Percentiles rank a stretch among this genome's conserved stretches.
Conservation (phyloP, 2,888 invertebrate species). For the Nomada hirtipes region DNA sequence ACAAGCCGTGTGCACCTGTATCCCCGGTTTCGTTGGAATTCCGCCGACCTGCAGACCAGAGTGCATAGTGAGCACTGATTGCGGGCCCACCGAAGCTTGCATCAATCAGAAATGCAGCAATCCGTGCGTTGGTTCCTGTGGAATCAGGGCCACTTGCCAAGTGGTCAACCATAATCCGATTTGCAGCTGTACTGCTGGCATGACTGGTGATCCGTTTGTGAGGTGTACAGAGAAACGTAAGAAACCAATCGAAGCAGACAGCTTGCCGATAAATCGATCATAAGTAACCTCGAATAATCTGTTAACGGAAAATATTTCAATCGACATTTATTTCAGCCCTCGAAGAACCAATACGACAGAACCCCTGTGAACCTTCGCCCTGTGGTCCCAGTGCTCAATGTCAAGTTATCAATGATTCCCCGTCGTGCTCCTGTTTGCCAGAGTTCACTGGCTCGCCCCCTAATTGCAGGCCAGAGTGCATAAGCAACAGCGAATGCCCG, state of each 20-base stretch:
- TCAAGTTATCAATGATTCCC: conserved; percentile 86
- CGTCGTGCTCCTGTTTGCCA: conserved; percentile 89
- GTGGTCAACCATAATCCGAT: conserved; percentile 89
- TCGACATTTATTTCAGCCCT: conserved; percentile 32
- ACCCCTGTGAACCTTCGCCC: conserved; percentile 85
- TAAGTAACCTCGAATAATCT: not conserved
- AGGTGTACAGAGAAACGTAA: conserved; percentile 86
- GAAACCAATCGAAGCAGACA: conserved; percentile 55
- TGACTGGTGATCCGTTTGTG: conserved; percentile 88
- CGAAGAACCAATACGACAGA: conserved; percentile 86
- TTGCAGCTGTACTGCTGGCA: conserved; percentile 87
- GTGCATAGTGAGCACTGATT: conserved; percentile 89
- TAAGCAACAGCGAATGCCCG: conserved; percentile 91
- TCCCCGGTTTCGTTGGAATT: conserved; percentile 88
- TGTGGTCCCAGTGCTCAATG: conserved; percentile 89
- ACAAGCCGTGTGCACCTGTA: conserved; percentile 88
- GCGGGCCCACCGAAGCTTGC: conserved; percentile 87
- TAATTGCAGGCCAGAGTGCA: conserved; percentile 91
- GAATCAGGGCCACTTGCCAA: conserved; percentile 86
- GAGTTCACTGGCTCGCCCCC: conserved; percentile 88
- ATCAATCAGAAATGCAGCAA: conserved; percentile 88
- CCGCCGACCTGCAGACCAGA: conserved; percentile 89
- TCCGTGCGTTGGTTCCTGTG: conserved; percentile 87
- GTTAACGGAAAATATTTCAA: conserved; percentile 49
- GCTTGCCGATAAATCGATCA: conserved; percentile 66